Evolutionary conservation across 2,113 vertebrate genomes (phyloP).

Genomic region (Anolis sagrei): DNA sequence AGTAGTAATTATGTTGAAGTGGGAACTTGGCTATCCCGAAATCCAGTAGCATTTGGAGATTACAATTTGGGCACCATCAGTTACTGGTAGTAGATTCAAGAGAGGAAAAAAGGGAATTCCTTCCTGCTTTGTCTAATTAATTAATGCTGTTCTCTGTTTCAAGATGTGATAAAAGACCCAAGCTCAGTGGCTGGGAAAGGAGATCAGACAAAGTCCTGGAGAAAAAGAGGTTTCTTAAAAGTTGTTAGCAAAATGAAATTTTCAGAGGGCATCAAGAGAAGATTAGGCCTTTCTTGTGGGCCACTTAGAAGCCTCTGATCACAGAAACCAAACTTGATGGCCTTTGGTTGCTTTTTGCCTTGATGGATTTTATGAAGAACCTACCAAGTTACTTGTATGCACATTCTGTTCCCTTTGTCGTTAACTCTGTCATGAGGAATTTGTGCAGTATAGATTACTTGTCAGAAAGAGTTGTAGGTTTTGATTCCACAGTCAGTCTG

Average conservation of each 20-base stretch:
- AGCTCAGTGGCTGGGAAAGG: background rate
- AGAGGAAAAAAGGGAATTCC: background rate
- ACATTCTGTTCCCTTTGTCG: background rate
- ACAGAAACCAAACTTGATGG: background rate
- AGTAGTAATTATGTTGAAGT: too few relatives aligned
- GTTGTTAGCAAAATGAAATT: background rate
- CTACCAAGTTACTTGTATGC: background rate
- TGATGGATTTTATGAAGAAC: background rate
- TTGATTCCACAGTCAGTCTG: conserved; percentile 10
- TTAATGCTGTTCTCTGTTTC: background rate
- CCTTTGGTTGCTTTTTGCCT: background rate
- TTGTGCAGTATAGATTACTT: background rate
- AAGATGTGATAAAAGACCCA: background rate
- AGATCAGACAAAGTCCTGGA: background rate
- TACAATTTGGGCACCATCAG: background rate
- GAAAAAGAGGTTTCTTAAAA: background rate
- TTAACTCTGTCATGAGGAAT: accelerated
- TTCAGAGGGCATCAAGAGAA: background rate
- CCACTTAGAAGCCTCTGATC: too few relatives aligned
- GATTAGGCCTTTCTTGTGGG: too few relatives aligned
- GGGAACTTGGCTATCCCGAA: background rate
- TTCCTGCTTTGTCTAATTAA: background rate
- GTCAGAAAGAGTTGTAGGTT: background rate
- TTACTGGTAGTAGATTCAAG: background rate
- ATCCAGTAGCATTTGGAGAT: background rate